Evolutionary conservation across 2,797 vertebrate genomes (phyloP).

Genomic region (Siniperca obscura): DNA sequence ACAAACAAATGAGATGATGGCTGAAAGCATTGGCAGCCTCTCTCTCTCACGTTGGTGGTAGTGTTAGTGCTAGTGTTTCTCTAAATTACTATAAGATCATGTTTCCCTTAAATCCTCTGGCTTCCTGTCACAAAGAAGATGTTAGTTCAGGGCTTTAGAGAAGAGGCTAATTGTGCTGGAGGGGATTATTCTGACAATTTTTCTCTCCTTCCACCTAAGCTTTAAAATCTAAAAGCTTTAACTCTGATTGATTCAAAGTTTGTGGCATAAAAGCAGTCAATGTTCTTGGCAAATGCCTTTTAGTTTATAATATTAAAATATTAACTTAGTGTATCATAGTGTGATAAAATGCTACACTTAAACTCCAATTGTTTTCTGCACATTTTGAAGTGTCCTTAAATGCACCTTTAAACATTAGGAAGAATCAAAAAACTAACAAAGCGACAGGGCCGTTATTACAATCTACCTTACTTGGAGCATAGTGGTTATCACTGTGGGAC

Average conservation of each 20-base stretch:
- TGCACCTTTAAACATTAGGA: not conserved
- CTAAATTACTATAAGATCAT: slow-evolving; percentile 14
- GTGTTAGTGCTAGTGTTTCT: not conserved
- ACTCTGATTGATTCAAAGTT: not conserved
- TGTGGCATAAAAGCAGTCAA: not conserved
- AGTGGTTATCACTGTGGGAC: not conserved
- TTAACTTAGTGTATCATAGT: not conserved
- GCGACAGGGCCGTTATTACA: not conserved
- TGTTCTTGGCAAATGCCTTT: not conserved
- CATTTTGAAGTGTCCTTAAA: not conserved
- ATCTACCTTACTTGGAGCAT: not conserved
- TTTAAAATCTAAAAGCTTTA: slow-evolving; percentile 10
- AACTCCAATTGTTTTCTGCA: not conserved
- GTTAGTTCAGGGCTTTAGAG: slow-evolving; percentile 11
- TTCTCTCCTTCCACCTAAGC: slow-evolving; percentile 6
- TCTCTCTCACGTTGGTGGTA: not conserved
- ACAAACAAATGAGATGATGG: slow-evolving; percentile 13
- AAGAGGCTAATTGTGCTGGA: slow-evolving; percentile 29
- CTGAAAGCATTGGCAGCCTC: not conserved
- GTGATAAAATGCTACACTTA: not conserved
- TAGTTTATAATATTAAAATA: not conserved
- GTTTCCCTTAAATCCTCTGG: slow-evolving; percentile 22
- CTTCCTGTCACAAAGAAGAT: slow-evolving; percentile 18
- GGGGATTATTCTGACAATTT: slow-evolving; percentile 33
- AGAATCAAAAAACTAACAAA: not conserved